Evolutionary conservation across 2,888 invertebrate genomes (phyloP), one percentile per base, ranked within the genome.

Genomic region (Cryptocheilus praepositus): DNA sequence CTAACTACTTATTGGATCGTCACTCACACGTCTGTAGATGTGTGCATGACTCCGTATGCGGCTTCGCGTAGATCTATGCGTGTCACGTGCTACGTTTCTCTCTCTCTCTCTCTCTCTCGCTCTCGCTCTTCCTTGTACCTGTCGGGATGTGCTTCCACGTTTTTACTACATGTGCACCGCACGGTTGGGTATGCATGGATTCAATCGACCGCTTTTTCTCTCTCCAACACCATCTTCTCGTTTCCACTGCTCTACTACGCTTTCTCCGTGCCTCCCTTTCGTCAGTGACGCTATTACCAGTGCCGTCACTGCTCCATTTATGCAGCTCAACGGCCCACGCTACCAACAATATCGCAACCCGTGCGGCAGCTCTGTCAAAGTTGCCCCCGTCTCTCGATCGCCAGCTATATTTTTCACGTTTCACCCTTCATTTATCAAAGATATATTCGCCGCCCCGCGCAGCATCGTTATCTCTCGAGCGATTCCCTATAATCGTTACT

Each of bases 1-100:
- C 83, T 74, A 76, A 73, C 77, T 78, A 82, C 82, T 83, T 83
- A 83, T 83, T 81, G 81, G 80, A 82, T 82, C 82, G 81, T 66
- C 73, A 73, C 71, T 77, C 76, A 79, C 77, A 75, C 75, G 74
- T 71, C 75, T 64, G 52, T 52, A 36, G 7, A 36, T 11, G 36
- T 36, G 66, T 57, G 59, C 25, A 15, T 22, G 25, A 25, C 58
- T 45, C 46, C 19, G 19, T 18, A 3, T 59, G n/a, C 25, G 51
- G 46, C 36, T 49, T 25, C 56, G 46, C 58, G 36, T 21, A 21
- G 13, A 18, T 21, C 13, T 43, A 16, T 13, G 8, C 19, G 43
- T 56, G 45, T 57, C n/a, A 15, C 19, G 45, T 43, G 7, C 5
- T 15, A 18, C 53, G 43, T 46, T 22, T 25, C 28, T 53, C 25